A percentile compares a stretch with the other conserved stretches of the same genome.
Conservation (phyloP, 1,140 invertebrate genomes). For the Charaxes varanes region DNA sequence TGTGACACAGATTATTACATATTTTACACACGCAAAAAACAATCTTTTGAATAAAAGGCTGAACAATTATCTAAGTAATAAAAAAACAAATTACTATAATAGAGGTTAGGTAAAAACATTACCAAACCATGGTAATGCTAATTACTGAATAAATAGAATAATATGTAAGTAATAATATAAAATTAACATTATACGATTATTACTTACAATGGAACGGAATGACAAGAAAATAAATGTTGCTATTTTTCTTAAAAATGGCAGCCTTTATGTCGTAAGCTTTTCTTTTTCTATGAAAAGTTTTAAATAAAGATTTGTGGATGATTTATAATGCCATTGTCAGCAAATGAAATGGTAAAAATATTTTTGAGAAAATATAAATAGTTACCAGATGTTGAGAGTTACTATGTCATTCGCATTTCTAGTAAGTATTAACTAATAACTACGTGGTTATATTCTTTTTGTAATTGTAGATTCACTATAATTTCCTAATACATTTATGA, state of each 20-base stretch:
- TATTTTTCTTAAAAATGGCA: slow-evolving; percentile 69
- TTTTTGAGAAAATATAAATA: slow-evolving; percentile 37
- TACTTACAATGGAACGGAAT: slow-evolving; percentile 27
- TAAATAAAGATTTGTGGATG: slow-evolving; percentile 42
- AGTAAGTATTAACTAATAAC: slow-evolving; percentile 59
- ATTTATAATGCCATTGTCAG: slow-evolving; percentile 55
- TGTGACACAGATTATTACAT: no score
- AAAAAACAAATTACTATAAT: no score
- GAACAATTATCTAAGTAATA: no score
- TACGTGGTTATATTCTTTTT: slow-evolving; percentile 66
- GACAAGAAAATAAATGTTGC: slow-evolving; percentile 52
- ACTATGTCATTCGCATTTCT: slow-evolving; percentile 49
- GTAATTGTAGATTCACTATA: slow-evolving; percentile 37
- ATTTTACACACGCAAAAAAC: no score
- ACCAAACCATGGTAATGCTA: no score
- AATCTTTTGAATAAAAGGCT: no score
- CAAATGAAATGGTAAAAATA: slow-evolving; percentile 34
- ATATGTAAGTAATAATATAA: no score
- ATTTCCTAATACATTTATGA: no score
- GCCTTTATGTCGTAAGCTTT: slow-evolving; percentile 72
- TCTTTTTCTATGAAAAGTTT: slow-evolving; percentile 67
- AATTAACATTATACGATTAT: no score
- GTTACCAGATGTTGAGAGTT: slow-evolving; percentile 36
- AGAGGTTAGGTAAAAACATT: no score
- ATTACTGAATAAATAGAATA: no score